Base-by-base conservation (phyloP, 2,888 invertebrate genomes). In the Clistopyga incitator region DNA sequence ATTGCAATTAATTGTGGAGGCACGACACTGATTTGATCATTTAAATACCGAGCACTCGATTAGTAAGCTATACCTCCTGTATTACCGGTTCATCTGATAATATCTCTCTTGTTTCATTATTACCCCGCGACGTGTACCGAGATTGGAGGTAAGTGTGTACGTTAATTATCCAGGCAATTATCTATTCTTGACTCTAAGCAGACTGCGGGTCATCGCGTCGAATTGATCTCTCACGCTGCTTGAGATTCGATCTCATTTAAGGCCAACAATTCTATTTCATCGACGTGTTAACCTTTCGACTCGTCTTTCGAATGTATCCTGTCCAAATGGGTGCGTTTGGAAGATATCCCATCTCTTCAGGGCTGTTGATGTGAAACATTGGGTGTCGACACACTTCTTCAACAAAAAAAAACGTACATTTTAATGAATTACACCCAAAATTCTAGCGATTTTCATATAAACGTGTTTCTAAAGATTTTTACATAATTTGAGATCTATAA, bases 121-220 rank as follows among this genome's bases (percentile, higher is more conserved):
- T 29, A 20, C 11, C 50, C 47, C 15, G 8, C 8, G 18, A 11
- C 38, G 34, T 38, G n/a, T 29, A 38, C 42, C 6, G 23, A 29
- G n/a, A 3, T 25, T 13, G n/a, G 34, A 29, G 61, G 45, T 74
- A 47, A 18, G 29, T 56, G 50, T 45, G 61, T 59, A 20, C 25
- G 59, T 61, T 74, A 61, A 61, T 74, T 74, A 59, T 64, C 61
- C 42, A 15, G 13, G 61, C 74, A 45, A 50, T n/a, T 70, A 54
- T 54, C 64, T 64, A 64, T 64, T 64, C 64, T 38, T 38, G 64
- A 42, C 38, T 64, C 64, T 34, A 61, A 61, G 38, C 64, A 64
- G 64, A 18, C 61, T 61, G 61, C 38, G 11, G 54, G 38, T 70
- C 70, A 54, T 38, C 59, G 61, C 74, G 56, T 61, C 56, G 23